phyloP scores from a whole-genome alignment of 2,888 invertebrate genomes.

The Drosophila pseudotakahashii region DNA sequence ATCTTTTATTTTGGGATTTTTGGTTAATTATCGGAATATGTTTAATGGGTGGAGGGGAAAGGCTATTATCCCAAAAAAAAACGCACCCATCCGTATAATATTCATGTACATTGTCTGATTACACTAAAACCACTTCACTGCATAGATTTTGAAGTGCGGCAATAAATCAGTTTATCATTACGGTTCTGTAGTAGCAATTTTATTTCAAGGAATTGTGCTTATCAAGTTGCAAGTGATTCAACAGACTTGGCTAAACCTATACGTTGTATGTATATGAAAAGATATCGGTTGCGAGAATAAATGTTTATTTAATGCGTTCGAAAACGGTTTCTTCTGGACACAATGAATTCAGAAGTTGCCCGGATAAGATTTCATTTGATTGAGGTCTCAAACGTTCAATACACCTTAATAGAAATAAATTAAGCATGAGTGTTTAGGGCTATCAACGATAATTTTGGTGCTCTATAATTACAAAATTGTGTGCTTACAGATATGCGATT shows the following conservation, averaged over 20 bases:
- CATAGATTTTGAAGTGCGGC: constrained; percentile 1
- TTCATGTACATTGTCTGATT: neutral
- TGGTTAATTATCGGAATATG: constrained; percentile 4
- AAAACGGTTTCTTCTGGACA: constrained; percentile 18
- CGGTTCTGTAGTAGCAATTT: neutral
- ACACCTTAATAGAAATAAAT: neutral
- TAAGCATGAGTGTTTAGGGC: no score
- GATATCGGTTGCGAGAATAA: constrained; percentile 24
- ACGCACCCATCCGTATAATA: constrained; percentile 19
- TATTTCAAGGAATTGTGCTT: neutral
- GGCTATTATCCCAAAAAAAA: constrained; percentile 1
- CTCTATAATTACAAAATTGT: neutral
- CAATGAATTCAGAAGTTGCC: neutral
- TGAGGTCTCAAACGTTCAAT: constrained; percentile 1
- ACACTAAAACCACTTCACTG: neutral
- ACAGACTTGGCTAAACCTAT: constrained; percentile 2
- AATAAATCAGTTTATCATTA: neutral
- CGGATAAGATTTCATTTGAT: neutral
- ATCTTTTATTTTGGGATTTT: neutral
- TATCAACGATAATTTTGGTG: neutral
- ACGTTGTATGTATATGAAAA: neutral
- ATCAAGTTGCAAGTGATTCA: constrained; percentile 10
- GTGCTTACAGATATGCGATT: constrained; percentile 39
- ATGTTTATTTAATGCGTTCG: constrained; percentile 23
- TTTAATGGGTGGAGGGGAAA: neutral